phyloP scores from a whole-genome alignment of 2,113 vertebrate species.

The Hucho hucho region DNA sequence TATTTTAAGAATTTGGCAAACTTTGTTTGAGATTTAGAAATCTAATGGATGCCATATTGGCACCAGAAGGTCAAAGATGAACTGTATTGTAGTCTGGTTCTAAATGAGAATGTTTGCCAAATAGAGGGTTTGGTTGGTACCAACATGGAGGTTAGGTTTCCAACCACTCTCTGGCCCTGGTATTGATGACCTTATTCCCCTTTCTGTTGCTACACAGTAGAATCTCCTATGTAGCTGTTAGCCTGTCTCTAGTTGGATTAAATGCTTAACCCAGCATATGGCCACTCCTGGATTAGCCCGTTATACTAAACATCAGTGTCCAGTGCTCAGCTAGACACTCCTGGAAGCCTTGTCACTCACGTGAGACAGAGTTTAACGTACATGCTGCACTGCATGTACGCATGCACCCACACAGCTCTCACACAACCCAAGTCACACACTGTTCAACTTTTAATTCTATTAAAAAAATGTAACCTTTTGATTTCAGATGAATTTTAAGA shows the following conservation, averaged over 20 bases:
- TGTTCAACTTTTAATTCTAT: too few species aligned
- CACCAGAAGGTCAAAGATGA: too few species aligned
- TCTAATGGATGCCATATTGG: too few species aligned
- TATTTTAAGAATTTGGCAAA: too few species aligned
- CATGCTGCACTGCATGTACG: not conserved
- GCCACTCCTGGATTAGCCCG: slow-evolving; percentile 32
- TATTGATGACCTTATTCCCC: not conserved
- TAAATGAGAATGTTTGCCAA: too few species aligned
- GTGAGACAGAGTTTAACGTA: not conserved
- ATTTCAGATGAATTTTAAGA: too few species aligned
- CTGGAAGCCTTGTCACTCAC: not conserved
- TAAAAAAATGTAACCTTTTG: too few species aligned
- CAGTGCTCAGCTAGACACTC: not conserved
- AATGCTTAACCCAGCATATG: slow-evolving; percentile 35
- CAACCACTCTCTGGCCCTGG: not conserved
- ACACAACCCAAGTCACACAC: not conserved
- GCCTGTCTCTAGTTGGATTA: slow-evolving; percentile 13
- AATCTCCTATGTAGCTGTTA: not conserved
- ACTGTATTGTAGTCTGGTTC: too few species aligned
- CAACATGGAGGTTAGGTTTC: not conserved
- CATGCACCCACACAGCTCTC: not conserved
- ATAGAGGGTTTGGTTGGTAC: too few species aligned
- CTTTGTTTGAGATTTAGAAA: too few species aligned
- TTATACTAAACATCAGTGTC: slow-evolving; percentile 4
- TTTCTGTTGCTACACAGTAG: not conserved